Evolutionary conservation across 2,113 vertebrate species (phyloP).

Genomic region (Melanocharis versteri): DNA sequence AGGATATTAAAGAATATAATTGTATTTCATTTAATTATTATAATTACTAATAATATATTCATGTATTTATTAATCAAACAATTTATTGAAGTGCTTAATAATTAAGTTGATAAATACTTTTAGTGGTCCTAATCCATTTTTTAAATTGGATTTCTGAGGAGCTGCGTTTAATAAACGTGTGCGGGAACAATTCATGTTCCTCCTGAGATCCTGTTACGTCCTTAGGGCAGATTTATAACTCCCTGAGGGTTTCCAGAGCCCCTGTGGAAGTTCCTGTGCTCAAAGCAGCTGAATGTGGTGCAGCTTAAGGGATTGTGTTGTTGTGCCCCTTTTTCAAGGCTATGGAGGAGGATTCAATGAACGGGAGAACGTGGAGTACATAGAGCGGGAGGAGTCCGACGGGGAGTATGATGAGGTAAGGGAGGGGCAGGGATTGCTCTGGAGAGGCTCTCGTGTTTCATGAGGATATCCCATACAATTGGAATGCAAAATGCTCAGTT

Average conservation of each 20-base stretch:
- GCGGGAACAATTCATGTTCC: not conserved
- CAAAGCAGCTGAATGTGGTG: not conserved
- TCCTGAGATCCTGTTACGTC: not conserved
- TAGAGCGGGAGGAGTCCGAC: constrained; percentile 95
- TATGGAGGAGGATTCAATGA: constrained; percentile 99
- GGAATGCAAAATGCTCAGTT: accelerated
- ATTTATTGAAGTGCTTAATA: not conserved
- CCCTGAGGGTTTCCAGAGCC: not conserved
- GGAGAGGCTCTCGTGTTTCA: accelerated
- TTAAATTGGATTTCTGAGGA: not conserved
- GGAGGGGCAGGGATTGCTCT: accelerated
- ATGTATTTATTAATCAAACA: not conserved
- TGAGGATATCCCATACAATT: not conserved
- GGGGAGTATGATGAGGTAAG: constrained; percentile 98
- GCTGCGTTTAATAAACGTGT: not conserved
- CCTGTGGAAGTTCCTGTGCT: not conserved
- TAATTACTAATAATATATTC: not conserved
- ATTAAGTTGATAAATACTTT: not conserved
- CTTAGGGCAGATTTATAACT: not conserved
- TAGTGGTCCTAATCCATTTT: not conserved
- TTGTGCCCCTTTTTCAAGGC: constrained; percentile 69
- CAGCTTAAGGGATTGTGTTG: not conserved
- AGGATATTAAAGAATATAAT: not conserved
- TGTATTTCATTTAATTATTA: not conserved
- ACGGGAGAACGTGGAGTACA: constrained; percentile 96